phyloP scores from a whole-genome alignment of 2,797 vertebrate species.

The Gymnothorax javanicus region DNA sequence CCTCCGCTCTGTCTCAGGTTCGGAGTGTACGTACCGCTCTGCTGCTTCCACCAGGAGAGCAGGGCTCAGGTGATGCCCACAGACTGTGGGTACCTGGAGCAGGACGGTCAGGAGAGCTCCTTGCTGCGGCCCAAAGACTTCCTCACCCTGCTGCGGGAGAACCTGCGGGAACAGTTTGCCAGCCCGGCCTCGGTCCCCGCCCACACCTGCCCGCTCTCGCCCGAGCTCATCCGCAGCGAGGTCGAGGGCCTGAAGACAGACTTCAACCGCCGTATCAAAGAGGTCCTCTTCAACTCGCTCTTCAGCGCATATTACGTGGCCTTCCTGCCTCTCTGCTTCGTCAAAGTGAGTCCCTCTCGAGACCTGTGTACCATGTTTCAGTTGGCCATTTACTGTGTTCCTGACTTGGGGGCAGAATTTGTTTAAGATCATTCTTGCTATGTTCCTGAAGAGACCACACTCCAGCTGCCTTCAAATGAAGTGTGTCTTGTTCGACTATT shows the following conservation, averaged over 20 bases:
- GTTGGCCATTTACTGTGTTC: too few relatives aligned
- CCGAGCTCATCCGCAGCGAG: slow-evolving; percentile 92
- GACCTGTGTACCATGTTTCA: neutral
- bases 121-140: slow-evolving; percentile 90
- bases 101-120: slow-evolving; percentile 80
- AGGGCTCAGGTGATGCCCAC: slow-evolving; percentile 74
- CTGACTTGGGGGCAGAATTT: neutral
- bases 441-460: too few relatives aligned
- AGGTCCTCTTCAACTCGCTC: slow-evolving; percentile 98
- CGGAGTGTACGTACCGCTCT: slow-evolving; percentile 95
- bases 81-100: slow-evolving; percentile 84
- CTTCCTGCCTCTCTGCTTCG: slow-evolving; percentile 95
- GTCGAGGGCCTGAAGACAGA: slow-evolving; percentile 97
- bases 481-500: too few relatives aligned
- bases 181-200: slow-evolving; percentile 84
- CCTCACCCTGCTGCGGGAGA: slow-evolving; percentile 87
- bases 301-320: slow-evolving; percentile 99
- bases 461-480: too few relatives aligned
- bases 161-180: slow-evolving; percentile 91
- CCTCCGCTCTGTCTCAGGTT: slow-evolving; percentile 73
- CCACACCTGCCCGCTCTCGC: slow-evolving; percentile 91
- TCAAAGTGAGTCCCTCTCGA: slow-evolving; percentile 79
- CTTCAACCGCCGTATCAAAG: slow-evolving; percentile 97
- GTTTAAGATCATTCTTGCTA: too few relatives aligned
- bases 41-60: slow-evolving; percentile 97